A percentile compares a stretch with the other conserved stretches of the same genome.
phyloP scores from a whole-genome alignment of 2,888 invertebrate species.

The Tanytarsus gracilentus region DNA sequence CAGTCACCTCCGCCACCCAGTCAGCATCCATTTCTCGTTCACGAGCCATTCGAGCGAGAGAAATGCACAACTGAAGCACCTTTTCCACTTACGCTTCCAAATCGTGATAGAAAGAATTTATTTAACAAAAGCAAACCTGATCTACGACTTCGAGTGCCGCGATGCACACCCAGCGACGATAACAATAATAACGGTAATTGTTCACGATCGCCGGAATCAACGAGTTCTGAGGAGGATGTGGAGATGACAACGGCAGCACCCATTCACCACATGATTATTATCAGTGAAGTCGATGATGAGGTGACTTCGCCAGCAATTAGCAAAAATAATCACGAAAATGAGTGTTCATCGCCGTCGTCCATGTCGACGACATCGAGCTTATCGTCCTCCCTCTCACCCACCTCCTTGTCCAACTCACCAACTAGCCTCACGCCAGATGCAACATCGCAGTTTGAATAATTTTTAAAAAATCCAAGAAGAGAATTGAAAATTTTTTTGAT shows the following conservation, averaged over 20 bases:
- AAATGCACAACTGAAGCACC: not conserved
- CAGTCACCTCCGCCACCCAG: not conserved
- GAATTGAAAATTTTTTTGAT: not conserved
- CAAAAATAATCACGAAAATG: not conserved
- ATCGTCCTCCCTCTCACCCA: slow-evolving; percentile 2
- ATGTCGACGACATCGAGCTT: not conserved
- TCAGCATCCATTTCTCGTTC: slow-evolving; percentile 16
- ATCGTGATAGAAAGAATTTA: slow-evolving; percentile 12
- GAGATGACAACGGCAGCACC: slow-evolving; percentile 1
- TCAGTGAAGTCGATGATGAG: not conserved
- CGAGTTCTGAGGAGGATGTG: slow-evolving; percentile 22
- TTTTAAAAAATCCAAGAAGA: not conserved
- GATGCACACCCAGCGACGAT: slow-evolving; percentile 17
- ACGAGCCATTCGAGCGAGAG: not conserved
- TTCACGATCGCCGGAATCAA: slow-evolving; percentile 3
- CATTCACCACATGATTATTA: slow-evolving; percentile 6
- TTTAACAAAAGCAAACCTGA: slow-evolving; percentile 20
- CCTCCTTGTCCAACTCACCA: slow-evolving; percentile 18
- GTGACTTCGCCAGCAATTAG: not conserved
- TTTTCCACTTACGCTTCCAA: slow-evolving; percentile 20
- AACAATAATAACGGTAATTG: slow-evolving; percentile 7
- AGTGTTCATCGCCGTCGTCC: slow-evolving; percentile 18
- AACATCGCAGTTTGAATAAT: not conserved
- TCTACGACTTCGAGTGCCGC: slow-evolving; percentile 11
- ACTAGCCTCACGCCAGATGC: slow-evolving; percentile 18